phyloP scores from a whole-genome alignment of 2,113 vertebrate species.

The Capreolus pygargus region DNA sequence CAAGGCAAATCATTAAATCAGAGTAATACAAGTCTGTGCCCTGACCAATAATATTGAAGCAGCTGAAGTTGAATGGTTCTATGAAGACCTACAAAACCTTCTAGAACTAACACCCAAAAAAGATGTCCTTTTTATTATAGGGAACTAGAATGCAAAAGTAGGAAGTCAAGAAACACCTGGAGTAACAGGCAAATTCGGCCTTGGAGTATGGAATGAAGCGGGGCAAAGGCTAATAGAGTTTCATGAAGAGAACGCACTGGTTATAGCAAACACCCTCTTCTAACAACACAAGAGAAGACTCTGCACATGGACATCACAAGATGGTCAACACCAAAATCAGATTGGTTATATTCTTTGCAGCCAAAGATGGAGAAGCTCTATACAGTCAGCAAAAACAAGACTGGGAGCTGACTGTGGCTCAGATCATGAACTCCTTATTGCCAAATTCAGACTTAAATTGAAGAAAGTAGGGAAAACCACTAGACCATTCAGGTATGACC shows the following conservation, averaged over 20 bases:
- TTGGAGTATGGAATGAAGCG: background rate
- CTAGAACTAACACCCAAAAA: background rate
- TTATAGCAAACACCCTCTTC: background rate
- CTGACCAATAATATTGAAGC: background rate
- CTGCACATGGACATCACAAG: background rate
- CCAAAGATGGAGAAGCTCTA: background rate
- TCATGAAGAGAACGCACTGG: background rate
- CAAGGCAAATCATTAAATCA: background rate
- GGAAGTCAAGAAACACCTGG: background rate
- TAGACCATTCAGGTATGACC: background rate
- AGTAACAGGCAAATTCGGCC: background rate
- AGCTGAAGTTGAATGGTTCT: background rate
- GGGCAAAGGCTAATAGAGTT: background rate
- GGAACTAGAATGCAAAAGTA: background rate
- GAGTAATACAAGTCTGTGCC: background rate
- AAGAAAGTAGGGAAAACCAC: background rate
- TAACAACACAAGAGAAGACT: background rate
- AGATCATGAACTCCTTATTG: background rate
- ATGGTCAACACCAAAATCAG: background rate
- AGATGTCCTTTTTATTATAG: background rate
- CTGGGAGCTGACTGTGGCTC: background rate
- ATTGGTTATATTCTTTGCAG: background rate
- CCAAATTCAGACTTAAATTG: background rate
- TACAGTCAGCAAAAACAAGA: background rate
- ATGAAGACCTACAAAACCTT: background rate